Base-by-base conservation (phyloP, 2,888 invertebrate genomes). In the Agonopterix alstromeriana region DNA sequence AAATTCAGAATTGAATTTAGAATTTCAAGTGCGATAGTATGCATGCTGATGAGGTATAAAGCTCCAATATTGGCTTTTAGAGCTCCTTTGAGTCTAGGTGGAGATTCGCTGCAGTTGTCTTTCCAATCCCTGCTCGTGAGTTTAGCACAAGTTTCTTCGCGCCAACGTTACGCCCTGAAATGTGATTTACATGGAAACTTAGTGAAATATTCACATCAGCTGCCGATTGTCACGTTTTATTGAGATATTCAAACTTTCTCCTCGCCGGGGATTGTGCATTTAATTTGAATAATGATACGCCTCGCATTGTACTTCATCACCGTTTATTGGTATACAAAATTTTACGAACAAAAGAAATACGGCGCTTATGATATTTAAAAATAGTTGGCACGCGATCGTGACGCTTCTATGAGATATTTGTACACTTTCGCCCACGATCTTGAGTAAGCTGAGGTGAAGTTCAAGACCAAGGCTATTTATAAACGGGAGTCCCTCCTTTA, bases 401-500 rank as follows among this genome's bases (percentile, higher is more conserved):
- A 71, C 70, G 68, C 66, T 70, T 70, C 62, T 27, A 38, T 56
- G 57, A 64, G 67, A 73, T 72, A 68, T 72, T 70, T 75, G 67
- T 61, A 66, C 69, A 76, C 80, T 81, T 82, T 82, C 82, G 77
- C 80, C 78, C 67, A 75, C 72, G 73, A 73, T 70, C 69, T 68
- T 69, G 61, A 61, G 58, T 66, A 27, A 68, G 65, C 60, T 75
- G 77, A 80, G 86, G 82, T 85, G 78, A 88, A 88, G 86, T 87
- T 88, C 86, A 86, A 82, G 87, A 82, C 81, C 27, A 27, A 27
- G 27, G 10, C 81, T 88, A 85, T 86, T 86, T 84, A 86, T 86
- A 86, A 82, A 76, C 69, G 76, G 76, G 74, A 72, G 77, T 65
- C 80, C 82, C 80, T 71, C 82, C 77, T 70, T 67, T 88, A 88